Evolutionary conservation across 1,140 invertebrate genomes (phyloP), one percentile per base, ranked within the genome.

Genomic region (Drosophila sucinea): DNA sequence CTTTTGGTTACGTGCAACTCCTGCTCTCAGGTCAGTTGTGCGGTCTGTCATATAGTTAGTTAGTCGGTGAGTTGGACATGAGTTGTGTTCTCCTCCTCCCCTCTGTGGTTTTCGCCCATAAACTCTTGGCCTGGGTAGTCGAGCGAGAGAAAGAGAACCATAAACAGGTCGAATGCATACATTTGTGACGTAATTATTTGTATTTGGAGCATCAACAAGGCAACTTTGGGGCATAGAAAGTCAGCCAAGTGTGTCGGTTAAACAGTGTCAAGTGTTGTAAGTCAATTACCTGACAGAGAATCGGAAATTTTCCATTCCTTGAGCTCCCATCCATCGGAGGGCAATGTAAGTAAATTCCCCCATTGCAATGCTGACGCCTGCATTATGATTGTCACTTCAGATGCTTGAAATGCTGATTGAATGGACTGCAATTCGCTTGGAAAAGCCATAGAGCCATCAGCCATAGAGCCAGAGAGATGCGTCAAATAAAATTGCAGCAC

Each of bases 351-450:
- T 60, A 66, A 76, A 85, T 69, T 85, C 70, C 78, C 82, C 58
- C 61, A 73, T 74, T 65, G 63, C 67, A 67, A 71, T 67, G 67
- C 63, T 64, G 73, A 74, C 74, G 81, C 72, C 83, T 83, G 83
- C 83, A 89, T 89, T 86, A 86, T 86, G 83, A 87, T 83, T 86
- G 79, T 86, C 83, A 86, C 84, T 86, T 86, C 79, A 89, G 77
- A 71, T 79, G 68, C 76, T 82, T 77, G 76, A 75, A 86, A 79
- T 86, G 61, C 79, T 86, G 83, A 86, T 86, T 86, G 83, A 86
- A 87, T 86, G 84, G 83, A 89, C 83, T 68, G 83, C 76, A 77
- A 86, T 83, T 86, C 79, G 77, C 62, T 83, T 47, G 83, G 79
- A 86, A 85, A 77, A 63, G 65, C 61, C 47, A 65, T 57, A 60